Evolutionary conservation across 2,888 invertebrate genomes (phyloP).

Genomic region (Lydus trimaculatus): DNA sequence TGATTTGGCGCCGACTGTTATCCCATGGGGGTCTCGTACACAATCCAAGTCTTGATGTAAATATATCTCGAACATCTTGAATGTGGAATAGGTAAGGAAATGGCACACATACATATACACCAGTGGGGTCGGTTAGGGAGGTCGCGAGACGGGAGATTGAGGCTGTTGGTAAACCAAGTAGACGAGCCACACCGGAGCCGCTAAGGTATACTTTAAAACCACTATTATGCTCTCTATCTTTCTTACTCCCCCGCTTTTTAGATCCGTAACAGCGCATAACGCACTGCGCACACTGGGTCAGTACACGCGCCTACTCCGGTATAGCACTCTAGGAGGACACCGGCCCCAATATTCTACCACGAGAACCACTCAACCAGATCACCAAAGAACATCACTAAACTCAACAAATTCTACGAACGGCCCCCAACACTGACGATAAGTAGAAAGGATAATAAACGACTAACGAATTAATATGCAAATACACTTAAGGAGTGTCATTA

Average conservation of each 20-base stretch:
- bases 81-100: constrained; percentile 50
- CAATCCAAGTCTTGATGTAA: constrained; percentile 42
- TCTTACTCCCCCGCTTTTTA: constrained; percentile 50
- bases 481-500: neutral
- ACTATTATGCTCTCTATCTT: constrained; percentile 42
- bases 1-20: constrained; percentile 27
- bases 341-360: constrained; percentile 5
- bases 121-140: constrained; percentile 35
- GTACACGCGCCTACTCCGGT: constrained; percentile 45
- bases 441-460: neutral
- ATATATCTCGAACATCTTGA: constrained; percentile 45
- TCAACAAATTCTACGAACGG: neutral
- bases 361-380: constrained; percentile 7
- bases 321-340: constrained; percentile 31
- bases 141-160: constrained; percentile 47
- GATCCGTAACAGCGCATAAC: constrained; percentile 53
- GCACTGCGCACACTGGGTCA: constrained; percentile 53
- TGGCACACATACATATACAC: constrained; percentile 36
- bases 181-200: constrained; percentile 42
- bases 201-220: constrained; percentile 38
- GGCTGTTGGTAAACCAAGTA: constrained; percentile 35
- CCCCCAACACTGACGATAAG: neutral
- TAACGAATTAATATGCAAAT: neutral
- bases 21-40: constrained; percentile 30
- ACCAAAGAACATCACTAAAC: neutral